Percentiles rank a stretch among this genome's conserved stretches.
Evolutionary conservation across 1,140 invertebrate species (phyloP).

Genomic region (Chironomus tepperi): DNA sequence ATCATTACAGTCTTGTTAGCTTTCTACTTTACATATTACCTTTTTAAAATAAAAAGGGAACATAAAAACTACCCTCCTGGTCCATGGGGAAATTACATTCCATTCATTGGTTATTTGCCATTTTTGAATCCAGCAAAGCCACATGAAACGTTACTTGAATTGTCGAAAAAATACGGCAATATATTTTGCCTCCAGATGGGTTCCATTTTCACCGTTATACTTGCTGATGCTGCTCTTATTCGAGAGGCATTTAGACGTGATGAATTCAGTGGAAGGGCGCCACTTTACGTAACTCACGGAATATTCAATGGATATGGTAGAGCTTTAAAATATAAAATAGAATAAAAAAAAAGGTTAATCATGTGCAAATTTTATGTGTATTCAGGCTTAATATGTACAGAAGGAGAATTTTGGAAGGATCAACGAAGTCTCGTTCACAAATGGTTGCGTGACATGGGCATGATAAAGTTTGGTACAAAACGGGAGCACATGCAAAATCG

Average conservation of each 20-base stretch:
- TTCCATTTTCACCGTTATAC: constrained; percentile 57
- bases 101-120: constrained; percentile 67
- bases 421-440: constrained; percentile 64
- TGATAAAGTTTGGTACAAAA: constrained; percentile 53
- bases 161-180: constrained; percentile 57
- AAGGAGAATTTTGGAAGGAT: constrained; percentile 73
- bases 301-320: constrained; percentile 78
- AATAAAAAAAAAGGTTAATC: too few relatives aligned
- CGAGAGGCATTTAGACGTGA: constrained; percentile 60
- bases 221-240: constrained; percentile 62
- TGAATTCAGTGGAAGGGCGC: constrained; percentile 59
- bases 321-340: too few relatives aligned
- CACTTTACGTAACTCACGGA: constrained; percentile 71
- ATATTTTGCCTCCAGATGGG: constrained; percentile 66
- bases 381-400: constrained; percentile 69
- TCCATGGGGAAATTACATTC: constrained; percentile 54
- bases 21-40: background rate
- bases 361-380: background rate
- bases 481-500: constrained; percentile 55
- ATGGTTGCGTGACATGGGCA: constrained; percentile 67
- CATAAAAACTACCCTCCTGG: constrained; percentile 56
- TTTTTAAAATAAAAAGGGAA: constrained; percentile 26
- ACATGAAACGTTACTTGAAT: constrained; percentile 55
- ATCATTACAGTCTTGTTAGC: background rate
- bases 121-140: constrained; percentile 57